Percentiles rank a stretch among this genome's conserved stretches.
These are phyloP conservation scores for Cryptomyrus ogoouensis DNA, from an alignment of 2,113 vertebrate species.

Conservation along the genomic window DNA sequence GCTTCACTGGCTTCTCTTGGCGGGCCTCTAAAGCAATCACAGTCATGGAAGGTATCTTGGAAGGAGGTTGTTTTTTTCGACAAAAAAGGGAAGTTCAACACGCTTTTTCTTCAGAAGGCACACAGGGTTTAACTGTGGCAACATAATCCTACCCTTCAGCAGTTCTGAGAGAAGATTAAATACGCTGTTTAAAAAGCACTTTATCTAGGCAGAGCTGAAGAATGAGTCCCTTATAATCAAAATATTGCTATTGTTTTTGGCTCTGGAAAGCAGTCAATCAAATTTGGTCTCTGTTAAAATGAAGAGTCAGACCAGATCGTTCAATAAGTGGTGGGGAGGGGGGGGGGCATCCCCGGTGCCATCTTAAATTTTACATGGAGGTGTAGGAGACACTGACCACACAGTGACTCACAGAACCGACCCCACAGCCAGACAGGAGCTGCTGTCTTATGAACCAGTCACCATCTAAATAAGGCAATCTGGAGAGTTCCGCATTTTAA, in stretches of 20 bases:
- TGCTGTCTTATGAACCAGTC: background rate
- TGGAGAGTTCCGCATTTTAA: background rate
- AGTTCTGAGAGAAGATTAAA: slow-evolving; percentile 14
- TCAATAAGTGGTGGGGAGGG: background rate
- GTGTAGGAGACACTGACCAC: background rate
- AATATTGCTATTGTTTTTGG: background rate
- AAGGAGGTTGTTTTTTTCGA: background rate
- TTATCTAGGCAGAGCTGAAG: background rate
- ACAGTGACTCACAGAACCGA: background rate
- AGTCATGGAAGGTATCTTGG: background rate
- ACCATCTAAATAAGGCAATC: background rate
- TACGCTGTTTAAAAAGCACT: background rate
- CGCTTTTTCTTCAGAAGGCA: background rate
- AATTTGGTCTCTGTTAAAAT: background rate
- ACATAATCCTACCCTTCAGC: slow-evolving; percentile 10
- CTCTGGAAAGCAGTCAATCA: background rate
- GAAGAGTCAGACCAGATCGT: background rate
- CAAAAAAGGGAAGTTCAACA: background rate
- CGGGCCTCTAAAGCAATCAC: background rate
- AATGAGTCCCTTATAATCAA: background rate
- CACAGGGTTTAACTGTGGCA: background rate
- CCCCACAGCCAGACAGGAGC: background rate
- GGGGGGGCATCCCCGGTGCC: background rate
- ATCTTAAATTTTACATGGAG: background rate
- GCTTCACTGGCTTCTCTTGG: background rate